Percentiles rank a stretch among this genome's conserved stretches.
Conservation (phyloP, 2,888 invertebrate genomes). For the Lysandra coridon region DNA sequence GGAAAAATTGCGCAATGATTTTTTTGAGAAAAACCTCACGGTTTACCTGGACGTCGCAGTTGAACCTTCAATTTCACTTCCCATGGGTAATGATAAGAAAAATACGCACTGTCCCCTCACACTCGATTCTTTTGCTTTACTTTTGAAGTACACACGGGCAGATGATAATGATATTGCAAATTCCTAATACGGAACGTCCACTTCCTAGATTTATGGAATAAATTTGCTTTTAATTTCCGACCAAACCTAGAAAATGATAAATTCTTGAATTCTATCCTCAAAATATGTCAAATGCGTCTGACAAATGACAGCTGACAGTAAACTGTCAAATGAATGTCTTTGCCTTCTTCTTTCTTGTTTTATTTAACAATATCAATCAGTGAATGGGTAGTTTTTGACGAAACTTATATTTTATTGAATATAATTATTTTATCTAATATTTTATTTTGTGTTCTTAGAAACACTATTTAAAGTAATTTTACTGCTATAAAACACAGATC, state of each 20-base stretch:
- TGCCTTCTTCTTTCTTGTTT: not conserved
- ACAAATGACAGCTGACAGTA: not conserved
- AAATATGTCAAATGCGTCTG: conserved; percentile 6
- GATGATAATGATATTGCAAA: conserved; percentile 3
- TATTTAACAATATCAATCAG: not conserved
- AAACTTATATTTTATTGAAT: not conserved
- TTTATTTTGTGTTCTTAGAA: too few relatives aligned
- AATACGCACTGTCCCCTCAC: not conserved
- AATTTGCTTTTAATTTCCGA: conserved; percentile 1
- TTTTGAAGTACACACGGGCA: not conserved
- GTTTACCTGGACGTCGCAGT: conserved; percentile 63
- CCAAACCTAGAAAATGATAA: not conserved
- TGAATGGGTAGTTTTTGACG: not conserved
- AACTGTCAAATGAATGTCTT: not conserved
- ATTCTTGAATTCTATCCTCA: not conserved
- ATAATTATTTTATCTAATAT: not conserved
- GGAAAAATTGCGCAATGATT: conserved; percentile 59
- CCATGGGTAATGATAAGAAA: conserved; percentile 50
- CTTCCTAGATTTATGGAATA: conserved; percentile 8
- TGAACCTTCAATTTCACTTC: conserved; percentile 66
- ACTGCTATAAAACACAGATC: not conserved
- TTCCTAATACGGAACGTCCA: not conserved
- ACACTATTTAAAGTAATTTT: too few relatives aligned
- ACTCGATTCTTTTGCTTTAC: not conserved
- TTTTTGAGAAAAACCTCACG: conserved; percentile 37